Base-by-base conservation (phyloP, 2,888 invertebrate species). In the Zonitis immaculata region DNA sequence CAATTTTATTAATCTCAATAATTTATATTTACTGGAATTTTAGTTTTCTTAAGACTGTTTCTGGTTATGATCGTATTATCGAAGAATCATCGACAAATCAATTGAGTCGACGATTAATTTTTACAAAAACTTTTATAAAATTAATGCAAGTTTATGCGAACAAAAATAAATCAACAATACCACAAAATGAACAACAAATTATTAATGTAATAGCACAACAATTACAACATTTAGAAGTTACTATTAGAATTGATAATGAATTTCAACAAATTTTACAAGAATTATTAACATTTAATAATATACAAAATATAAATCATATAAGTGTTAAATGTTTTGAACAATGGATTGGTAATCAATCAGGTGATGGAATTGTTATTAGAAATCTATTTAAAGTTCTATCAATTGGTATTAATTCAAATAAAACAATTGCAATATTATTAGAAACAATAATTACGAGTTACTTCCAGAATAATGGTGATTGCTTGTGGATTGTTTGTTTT, bases 41-140 rank as follows among this genome's bases (percentile, higher is more conserved):
- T 65, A 86, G 85, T 63, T 76, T 86, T 57, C 71, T 86, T 56
- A 82, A 82, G 72, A 73, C 78, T 35, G 82, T 82, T 12, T 82
- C 84, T 30, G 82, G 81, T 27, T 85, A 84, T 63, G 75, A 77
- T 58, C 73, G 73, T 62, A 72, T 70, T 25, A 66, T 69, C 11
- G 72, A 72, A 16, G 75, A 77, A 68, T 76, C 79, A 55, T 73
- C 77, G 12, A 76, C 78, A 25, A 62, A 66, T 18, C 30, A 63
- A 26, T 68, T 79, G 9, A 71, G 76, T 42, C 85, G 85, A 65
- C 77, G 85, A 47, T 81, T 81, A 63, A 78, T 82, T 65, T 87
- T 79, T 61, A 77, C 86, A 14, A 79, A 83, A 57, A 80, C 82
- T 42, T 78, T 80, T 46, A 78, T 82, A 0, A 83, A 84, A 69